Percentiles rank a stretch among this genome's conserved stretches.
phyloP scores from a whole-genome alignment of 2,113 vertebrate genomes.

The Hippocampus abdominalis region DNA sequence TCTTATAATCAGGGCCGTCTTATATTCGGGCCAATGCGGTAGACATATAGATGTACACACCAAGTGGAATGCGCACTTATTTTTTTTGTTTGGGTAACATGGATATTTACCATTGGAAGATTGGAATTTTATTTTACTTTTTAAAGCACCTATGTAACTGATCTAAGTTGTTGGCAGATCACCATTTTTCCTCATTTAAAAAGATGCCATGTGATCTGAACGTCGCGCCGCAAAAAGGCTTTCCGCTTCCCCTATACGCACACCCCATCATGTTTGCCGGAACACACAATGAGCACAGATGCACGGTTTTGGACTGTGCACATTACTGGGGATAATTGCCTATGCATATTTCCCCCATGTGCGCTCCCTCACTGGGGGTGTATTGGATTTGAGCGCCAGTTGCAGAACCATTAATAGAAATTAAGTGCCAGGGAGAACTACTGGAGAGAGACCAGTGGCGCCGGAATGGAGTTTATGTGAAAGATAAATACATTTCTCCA shows the following conservation, averaged over 20 bases:
- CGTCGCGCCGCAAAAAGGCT: slow-evolving; percentile 20
- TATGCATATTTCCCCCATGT: slow-evolving; percentile 70
- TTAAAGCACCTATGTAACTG: too few relatives aligned
- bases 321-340: slow-evolving; percentile 71
- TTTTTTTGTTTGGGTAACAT: not conserved
- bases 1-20: too few relatives aligned
- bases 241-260: slow-evolving; percentile 7
- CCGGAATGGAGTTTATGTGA: slow-evolving; percentile 70
- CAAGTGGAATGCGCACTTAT: not conserved
- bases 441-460: slow-evolving; percentile 67
- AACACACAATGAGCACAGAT: slow-evolving; percentile 58
- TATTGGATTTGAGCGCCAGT: slow-evolving; percentile 67
- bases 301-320: slow-evolving; percentile 58
- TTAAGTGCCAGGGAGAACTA: slow-evolving; percentile 71
- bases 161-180: not conserved
- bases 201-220: slow-evolving; percentile 1
- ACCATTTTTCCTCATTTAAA: not conserved
- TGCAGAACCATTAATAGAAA: slow-evolving; percentile 78
- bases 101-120: not conserved
- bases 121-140: too few relatives aligned
- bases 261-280: slow-evolving; percentile 20
- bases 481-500: slow-evolving; percentile 77
- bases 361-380: slow-evolving; percentile 46
- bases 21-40: too few relatives aligned
- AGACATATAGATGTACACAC: not conserved